Percentiles rank a stretch among this genome's conserved stretches.
Conservation (phyloP, 2,797 vertebrate genomes). For the Notamacropus eugenii region DNA sequence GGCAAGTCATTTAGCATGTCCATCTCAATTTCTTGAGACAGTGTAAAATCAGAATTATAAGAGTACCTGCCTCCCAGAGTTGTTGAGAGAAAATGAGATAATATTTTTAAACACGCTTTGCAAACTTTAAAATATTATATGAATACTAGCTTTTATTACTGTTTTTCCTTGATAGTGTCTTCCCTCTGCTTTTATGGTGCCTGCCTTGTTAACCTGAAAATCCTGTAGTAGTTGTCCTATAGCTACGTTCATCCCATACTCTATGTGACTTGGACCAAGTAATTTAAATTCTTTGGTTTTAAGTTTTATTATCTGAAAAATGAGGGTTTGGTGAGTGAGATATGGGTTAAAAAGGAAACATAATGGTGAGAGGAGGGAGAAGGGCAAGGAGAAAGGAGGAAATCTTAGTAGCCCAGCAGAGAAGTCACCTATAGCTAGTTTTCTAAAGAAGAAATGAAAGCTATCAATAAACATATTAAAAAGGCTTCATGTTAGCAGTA, state of each 20-base stretch:
- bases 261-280: background rate
- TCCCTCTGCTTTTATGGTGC: background rate
- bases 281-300: background rate
- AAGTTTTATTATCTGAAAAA: background rate
- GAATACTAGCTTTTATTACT: background rate
- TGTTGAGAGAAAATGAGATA: background rate
- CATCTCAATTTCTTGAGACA: background rate
- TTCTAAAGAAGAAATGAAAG: background rate
- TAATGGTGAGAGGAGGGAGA: background rate
- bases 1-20: background rate
- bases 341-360: background rate
- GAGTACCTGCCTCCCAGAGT: background rate
- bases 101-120: background rate
- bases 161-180: background rate
- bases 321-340: background rate
- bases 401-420: background rate
- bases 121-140: background rate
- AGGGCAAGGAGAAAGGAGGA: background rate
- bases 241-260: background rate
- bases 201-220: background rate
- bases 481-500: background rate
- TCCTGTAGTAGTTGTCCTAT: background rate
- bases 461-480: background rate
- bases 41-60: background rate
- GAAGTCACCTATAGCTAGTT: background rate